phyloP scores from a whole-genome alignment of 2,113 vertebrate genomes.

The Anthoscopus minutus region DNA sequence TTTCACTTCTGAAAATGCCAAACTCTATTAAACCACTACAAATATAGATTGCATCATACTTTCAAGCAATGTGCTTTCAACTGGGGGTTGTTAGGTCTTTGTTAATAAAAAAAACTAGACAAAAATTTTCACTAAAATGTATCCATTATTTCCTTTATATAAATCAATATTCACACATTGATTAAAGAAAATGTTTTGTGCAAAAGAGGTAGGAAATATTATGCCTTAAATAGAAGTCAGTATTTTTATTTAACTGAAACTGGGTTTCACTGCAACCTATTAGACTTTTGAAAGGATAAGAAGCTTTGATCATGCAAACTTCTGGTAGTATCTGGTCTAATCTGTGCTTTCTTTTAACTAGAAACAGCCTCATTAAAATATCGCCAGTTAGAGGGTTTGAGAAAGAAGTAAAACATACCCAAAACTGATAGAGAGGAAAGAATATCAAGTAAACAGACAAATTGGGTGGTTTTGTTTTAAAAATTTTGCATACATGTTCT shows the following conservation, averaged over 20 bases:
- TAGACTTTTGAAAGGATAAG: background rate
- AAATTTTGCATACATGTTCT: background rate
- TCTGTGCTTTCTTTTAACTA: background rate
- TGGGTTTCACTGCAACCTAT: background rate
- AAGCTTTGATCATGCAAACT: background rate
- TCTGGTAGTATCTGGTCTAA: background rate
- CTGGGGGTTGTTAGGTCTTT: background rate
- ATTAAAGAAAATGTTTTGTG: background rate
- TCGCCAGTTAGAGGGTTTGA: background rate
- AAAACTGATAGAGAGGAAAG: background rate
- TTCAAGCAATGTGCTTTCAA: background rate
- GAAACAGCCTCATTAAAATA: constrained; percentile 7
- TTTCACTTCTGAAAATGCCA: background rate
- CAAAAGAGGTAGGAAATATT: background rate
- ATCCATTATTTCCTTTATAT: background rate
- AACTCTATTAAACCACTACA: background rate
- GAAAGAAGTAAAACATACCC: background rate
- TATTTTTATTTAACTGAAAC: background rate
- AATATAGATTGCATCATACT: background rate
- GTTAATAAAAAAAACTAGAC: background rate
- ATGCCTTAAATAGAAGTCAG: background rate
- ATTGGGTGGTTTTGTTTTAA: background rate
- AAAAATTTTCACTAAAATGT: background rate
- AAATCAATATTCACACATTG: background rate
- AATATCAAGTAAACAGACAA: background rate